These are phyloP conservation scores for Phrynocephalus versicolor DNA, from an alignment of 2,113 vertebrate genomes.

Conservation along the genomic window DNA sequence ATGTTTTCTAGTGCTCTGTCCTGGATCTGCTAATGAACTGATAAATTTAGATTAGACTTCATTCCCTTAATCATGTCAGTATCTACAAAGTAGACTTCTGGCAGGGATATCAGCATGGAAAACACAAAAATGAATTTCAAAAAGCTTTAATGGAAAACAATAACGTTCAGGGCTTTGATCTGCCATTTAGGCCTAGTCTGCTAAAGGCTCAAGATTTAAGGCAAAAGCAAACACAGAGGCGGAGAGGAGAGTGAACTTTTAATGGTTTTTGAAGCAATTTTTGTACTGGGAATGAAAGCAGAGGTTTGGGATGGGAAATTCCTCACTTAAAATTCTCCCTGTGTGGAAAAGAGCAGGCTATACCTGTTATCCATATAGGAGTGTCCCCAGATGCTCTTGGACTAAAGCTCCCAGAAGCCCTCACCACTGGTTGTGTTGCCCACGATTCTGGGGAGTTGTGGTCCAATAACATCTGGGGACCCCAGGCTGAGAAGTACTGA, in stretches of 20 bases:
- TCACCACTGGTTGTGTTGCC: not conserved
- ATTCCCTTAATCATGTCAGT: conserved; percentile 30
- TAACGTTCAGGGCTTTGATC: conserved; percentile 42
- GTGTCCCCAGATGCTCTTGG: too few species aligned
- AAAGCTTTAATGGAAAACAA: conserved; percentile 24
- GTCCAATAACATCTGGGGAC: not conserved
- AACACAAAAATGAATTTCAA: conserved; percentile 31
- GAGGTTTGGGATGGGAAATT: too few species aligned
- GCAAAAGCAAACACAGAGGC: not conserved
- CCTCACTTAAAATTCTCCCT: too few species aligned
- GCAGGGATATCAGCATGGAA: conserved; percentile 23
- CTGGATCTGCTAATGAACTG: conserved; percentile 35
- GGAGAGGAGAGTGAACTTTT: not conserved
- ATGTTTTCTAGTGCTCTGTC: fast-evolving
- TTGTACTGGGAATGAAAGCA: not conserved
- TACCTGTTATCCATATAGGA: too few species aligned
- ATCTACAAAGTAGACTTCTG: conserved; percentile 27
- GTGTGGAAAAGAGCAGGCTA: not conserved
- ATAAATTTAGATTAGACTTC: conserved; percentile 37
- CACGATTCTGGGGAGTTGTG: not conserved
- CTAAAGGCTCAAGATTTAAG: not conserved
- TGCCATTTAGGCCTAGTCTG: not conserved
- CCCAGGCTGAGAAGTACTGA: too few species aligned
- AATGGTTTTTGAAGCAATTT: not conserved
- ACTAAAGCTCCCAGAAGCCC: not conserved